Evolutionary conservation across 2,113 vertebrate genomes (phyloP), one percentile per base, ranked within the genome.

Genomic region (Salvelinus alpinus): DNA sequence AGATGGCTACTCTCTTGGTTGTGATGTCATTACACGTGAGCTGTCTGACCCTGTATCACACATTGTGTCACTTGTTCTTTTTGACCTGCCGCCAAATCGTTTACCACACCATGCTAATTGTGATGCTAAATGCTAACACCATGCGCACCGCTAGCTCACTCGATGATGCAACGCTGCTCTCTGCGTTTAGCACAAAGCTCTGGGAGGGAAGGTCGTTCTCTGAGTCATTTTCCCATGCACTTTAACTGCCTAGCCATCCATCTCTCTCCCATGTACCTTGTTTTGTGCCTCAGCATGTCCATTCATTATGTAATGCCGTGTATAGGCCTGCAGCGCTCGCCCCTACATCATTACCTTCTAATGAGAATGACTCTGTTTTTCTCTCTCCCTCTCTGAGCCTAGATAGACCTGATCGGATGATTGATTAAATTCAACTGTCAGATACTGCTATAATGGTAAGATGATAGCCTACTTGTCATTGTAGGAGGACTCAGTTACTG

Each of bases 71-170:
- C 38, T 44, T 44, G 9, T 9, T 11, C 38, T 44, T 44, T 44
- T 44, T 11, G 38, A 44, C 38, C 8, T 44, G 38, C 38, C 2
- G 38, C 38, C 38, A 44, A 12, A 54, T 1, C 51, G 3, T 54
- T 54, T 54, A 16, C 51, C n/a, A 8, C n/a, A n/a, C n/a, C 59
- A 62, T 62, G n/a, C 18, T 11, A 54, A 11, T 22, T n/a, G 59
- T 62, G 59, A 62, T 62, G 59, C 59, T 62, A 62, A 62, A 22
- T 22, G 59, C 59, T 62, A 62, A 22, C 59, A 62, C 59, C 59
- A n/a, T 9, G 7, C 3, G 51, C 16, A 54, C 51, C 51, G 18
- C 14, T 54, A 18, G 51, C 51, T 54, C 51, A 54, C 16, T 54
- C 59, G 13, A 24, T 62, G 59, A n/a, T 22, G 59, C 59, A n/a